Percentiles rank a stretch among this genome's conserved stretches.
Conservation (phyloP, 2,113 vertebrate species). For the Notechis scutatus region DNA sequence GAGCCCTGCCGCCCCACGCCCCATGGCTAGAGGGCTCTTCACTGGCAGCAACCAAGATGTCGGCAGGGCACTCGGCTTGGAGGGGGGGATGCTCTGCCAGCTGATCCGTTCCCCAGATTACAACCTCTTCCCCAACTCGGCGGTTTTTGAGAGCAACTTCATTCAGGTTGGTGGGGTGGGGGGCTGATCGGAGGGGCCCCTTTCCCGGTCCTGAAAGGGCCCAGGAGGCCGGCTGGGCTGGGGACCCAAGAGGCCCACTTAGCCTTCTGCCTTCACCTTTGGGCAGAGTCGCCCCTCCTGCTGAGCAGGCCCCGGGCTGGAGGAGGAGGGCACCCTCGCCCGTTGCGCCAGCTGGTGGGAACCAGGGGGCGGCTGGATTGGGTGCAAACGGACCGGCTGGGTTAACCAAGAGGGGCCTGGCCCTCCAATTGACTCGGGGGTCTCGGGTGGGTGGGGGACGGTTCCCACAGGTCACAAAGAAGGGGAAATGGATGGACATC, state of each 20-base stretch:
- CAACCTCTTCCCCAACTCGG: slow-evolving; percentile 57
- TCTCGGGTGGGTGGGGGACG: neutral
- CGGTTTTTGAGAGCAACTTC: slow-evolving; percentile 67
- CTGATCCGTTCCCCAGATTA: slow-evolving; percentile 64
- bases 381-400: neutral
- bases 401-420: neutral
- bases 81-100: slow-evolving; percentile 60
- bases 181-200: neutral
- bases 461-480: slow-evolving; percentile 53
- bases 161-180: slow-evolving; percentile 52
- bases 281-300: neutral
- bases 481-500: slow-evolving; percentile 33
- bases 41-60: neutral
- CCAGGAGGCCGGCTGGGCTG: neutral
- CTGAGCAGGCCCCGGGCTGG: neutral
- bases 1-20: neutral
- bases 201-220: neutral
- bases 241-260: neutral
- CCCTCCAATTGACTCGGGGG: neutral
- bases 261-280: neutral
- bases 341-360: neutral
- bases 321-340: neutral
- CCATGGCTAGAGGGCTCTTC: neutral
- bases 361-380: neutral
- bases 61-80: slow-evolving; percentile 54